These are phyloP conservation scores for Polietes domitor DNA, from an alignment of 2,888 invertebrate species.

Conservation along the genomic window DNA sequence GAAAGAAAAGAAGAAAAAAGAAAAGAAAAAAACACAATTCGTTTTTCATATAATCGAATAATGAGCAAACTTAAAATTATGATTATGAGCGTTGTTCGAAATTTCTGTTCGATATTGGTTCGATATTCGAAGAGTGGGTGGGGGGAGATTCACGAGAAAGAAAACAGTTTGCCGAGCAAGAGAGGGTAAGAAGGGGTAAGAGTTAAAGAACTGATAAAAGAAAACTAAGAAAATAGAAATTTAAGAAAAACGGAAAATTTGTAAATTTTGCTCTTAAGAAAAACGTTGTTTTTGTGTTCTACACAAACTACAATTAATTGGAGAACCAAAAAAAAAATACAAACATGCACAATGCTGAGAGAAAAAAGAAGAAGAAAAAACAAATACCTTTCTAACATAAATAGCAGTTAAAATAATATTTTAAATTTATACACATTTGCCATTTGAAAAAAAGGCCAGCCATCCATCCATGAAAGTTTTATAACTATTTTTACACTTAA, in stretches of 20 bases:
- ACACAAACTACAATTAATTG: neutral
- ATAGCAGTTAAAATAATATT: slow-evolving; percentile 51
- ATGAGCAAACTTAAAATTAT: slow-evolving; percentile 72
- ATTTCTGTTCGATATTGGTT: slow-evolving; percentile 31
- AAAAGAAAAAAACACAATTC: slow-evolving; percentile 52
- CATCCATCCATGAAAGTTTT: too few species aligned
- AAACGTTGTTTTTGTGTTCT: neutral
- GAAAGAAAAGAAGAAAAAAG: slow-evolving; percentile 32
- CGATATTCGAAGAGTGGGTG: slow-evolving; percentile 14
- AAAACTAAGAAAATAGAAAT: slow-evolving; percentile 11
- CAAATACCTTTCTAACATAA: slow-evolving; percentile 50
- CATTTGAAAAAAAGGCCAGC: too few species aligned
- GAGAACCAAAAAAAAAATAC: slow-evolving; percentile 84
- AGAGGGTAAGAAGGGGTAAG: neutral
- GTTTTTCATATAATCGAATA: slow-evolving; percentile 63
- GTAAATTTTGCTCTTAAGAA: slow-evolving; percentile 15
- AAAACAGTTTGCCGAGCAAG: neutral
- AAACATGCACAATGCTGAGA: slow-evolving; percentile 70
- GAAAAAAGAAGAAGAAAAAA: slow-evolving; percentile 69
- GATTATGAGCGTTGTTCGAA: slow-evolving; percentile 69
- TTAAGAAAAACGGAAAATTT: neutral
- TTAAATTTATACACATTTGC: slow-evolving; percentile 40
- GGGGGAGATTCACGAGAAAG: neutral
- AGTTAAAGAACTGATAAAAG: slow-evolving; percentile 17
- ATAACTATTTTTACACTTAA: slow-evolving; percentile 1